These are phyloP conservation scores for Drosophila quinaria DNA, from an alignment of 2,888 invertebrate genomes.

Conservation along the genomic window DNA sequence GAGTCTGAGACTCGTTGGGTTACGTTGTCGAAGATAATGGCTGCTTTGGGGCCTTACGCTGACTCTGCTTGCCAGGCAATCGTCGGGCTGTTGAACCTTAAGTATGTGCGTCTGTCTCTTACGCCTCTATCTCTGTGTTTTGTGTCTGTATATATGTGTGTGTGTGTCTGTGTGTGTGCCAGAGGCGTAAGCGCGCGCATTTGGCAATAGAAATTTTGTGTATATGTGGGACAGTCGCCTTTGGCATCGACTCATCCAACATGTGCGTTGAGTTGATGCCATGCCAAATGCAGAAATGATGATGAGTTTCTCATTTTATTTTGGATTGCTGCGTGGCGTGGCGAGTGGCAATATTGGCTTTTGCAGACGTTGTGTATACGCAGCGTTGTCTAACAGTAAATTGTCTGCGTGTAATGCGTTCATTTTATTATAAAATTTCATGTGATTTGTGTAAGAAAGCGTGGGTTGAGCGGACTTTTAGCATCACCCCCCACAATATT, in stretches of 20 bases:
- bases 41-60: conserved; percentile 67
- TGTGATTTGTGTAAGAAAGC: conserved; percentile 58
- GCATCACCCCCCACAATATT: conserved; percentile 14
- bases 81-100: conserved; percentile 78
- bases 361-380: conserved; percentile 51
- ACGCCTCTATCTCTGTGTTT: conserved; percentile 35
- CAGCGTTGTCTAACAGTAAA: conserved; percentile 57
- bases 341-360: conserved; percentile 21
- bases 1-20: conserved; percentile 41
- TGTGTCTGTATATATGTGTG: conserved; percentile 11
- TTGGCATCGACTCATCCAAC: conserved; percentile 45
- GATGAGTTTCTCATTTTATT: conserved; percentile 65
- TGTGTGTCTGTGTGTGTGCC: conserved; percentile 24
- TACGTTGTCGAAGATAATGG: conserved; percentile 78
- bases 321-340: conserved; percentile 14
- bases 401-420: conserved; percentile 63
- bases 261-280: conserved; percentile 48
- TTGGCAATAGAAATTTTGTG: conserved; percentile 69
- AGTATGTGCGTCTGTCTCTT: conserved; percentile 64
- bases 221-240: conserved; percentile 51
- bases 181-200: conserved; percentile 74
- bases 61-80: conserved; percentile 63
- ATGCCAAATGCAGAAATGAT: conserved; percentile 73
- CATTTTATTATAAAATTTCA: conserved; percentile 67
- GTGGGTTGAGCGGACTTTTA: conserved; percentile 37